Evolutionary conservation across 2,113 vertebrate species (phyloP).

Genomic region (Scophthalmus maximus): DNA sequence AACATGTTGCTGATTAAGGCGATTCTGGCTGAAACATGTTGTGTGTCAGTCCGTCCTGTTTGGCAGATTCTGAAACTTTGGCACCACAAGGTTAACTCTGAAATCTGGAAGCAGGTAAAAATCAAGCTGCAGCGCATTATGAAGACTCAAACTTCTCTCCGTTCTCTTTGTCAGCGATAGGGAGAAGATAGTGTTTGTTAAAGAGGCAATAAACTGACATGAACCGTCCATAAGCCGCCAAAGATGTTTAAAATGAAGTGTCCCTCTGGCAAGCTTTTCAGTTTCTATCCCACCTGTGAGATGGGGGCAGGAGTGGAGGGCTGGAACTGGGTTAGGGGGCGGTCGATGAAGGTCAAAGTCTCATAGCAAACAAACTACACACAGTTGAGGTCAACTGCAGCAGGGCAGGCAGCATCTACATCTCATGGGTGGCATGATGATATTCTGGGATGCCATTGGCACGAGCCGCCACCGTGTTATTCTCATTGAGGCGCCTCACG

Average conservation of each 20-base stretch:
- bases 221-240: constrained; percentile 38
- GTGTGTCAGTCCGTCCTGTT: constrained; percentile 34
- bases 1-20: constrained; percentile 37
- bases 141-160: constrained; percentile 39
- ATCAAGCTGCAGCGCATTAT: constrained; percentile 35
- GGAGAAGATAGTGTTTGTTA: constrained; percentile 47
- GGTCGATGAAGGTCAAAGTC: constrained; percentile 49
- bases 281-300: constrained; percentile 52
- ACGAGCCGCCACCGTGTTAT: constrained; percentile 79
- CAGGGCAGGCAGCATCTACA: constrained; percentile 79
- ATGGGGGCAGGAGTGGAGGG: constrained; percentile 27
- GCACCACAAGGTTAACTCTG: constrained; percentile 37
- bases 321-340: constrained; percentile 30
- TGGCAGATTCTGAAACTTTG: constrained; percentile 51
- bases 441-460: constrained; percentile 89
- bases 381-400: not conserved
- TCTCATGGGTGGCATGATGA: constrained; percentile 88
- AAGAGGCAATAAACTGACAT: constrained; percentile 49
- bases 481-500: constrained; percentile 94
- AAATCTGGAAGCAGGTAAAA: constrained; percentile 48
- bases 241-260: constrained; percentile 38
- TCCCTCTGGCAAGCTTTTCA: constrained; percentile 44
- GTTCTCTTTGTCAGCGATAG: constrained; percentile 37
- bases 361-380: constrained; percentile 11
- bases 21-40: constrained; percentile 5